Evolutionary conservation across 2,888 invertebrate genomes (phyloP).

Genomic region (Myathropa florea): DNA sequence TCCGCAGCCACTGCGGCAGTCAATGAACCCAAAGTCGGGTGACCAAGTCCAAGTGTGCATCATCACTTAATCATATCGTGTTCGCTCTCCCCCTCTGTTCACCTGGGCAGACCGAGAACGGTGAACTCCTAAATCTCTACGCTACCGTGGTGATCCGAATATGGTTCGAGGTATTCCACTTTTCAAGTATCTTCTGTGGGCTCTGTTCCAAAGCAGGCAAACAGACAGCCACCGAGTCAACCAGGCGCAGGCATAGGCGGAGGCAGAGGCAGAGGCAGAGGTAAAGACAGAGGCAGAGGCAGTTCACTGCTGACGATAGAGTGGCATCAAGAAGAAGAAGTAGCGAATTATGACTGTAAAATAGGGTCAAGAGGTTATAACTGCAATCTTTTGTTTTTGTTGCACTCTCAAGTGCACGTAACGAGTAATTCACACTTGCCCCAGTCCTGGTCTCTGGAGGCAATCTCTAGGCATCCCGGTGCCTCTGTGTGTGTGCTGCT

Average conservation of each 20-base stretch:
- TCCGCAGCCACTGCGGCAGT: slow-evolving; percentile 24
- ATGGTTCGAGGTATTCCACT: slow-evolving; percentile 46
- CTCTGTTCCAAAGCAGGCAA: slow-evolving; percentile 19
- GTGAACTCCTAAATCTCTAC: slow-evolving; percentile 16
- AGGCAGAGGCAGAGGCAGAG: background rate
- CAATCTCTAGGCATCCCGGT: too few relatives aligned
- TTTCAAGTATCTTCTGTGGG: slow-evolving; percentile 33
- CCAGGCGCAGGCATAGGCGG: background rate
- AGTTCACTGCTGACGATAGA: background rate
- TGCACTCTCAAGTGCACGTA: slow-evolving; percentile 29
- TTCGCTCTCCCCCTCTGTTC: background rate
- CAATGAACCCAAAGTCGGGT: slow-evolving; percentile 46
- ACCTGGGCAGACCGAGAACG: background rate
- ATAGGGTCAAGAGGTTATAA: slow-evolving; percentile 67
- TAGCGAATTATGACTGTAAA: slow-evolving; percentile 39
- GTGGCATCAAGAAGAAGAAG: slow-evolving; percentile 6
- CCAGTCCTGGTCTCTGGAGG: slow-evolving; percentile 12
- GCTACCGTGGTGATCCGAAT: slow-evolving; percentile 40
- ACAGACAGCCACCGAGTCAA: too few relatives aligned
- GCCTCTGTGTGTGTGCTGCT: background rate
- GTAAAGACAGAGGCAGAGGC: background rate
- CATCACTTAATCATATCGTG: slow-evolving; percentile 27
- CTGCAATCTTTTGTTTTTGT: slow-evolving; percentile 53
- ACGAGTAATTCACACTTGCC: slow-evolving; percentile 58
- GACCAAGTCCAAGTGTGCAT: slow-evolving; percentile 8